These are phyloP conservation scores for Cerceris ruficornis DNA, from an alignment of 2,888 invertebrate species.

Conservation along the genomic window DNA sequence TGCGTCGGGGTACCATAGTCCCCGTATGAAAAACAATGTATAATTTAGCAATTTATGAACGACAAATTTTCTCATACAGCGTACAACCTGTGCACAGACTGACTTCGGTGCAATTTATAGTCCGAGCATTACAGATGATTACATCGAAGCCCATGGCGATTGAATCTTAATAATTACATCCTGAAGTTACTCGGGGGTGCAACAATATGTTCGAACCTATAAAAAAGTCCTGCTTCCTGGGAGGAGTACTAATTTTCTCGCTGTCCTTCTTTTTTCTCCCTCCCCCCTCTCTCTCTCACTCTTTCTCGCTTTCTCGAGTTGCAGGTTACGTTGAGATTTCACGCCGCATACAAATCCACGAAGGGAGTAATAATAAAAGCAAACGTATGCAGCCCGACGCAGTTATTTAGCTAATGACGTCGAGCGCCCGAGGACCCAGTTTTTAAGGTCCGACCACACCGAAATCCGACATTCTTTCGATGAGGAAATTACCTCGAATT, in stretches of 20 bases:
- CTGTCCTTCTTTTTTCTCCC: not conserved
- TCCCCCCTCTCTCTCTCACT: not conserved
- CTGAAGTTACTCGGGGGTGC: slow-evolving; percentile 9
- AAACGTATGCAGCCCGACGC: slow-evolving; percentile 40
- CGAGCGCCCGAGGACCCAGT: slow-evolving; percentile 12
- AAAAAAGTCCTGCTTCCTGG: slow-evolving; percentile 23
- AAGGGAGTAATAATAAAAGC: slow-evolving; percentile 51
- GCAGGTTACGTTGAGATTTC: slow-evolving; percentile 46
- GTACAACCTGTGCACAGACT: too few relatives aligned
- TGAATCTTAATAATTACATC: slow-evolving; percentile 37
- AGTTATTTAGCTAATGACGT: slow-evolving; percentile 64
- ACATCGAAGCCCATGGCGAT: slow-evolving; percentile 1
- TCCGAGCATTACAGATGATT: too few relatives aligned
- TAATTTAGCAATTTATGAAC: too few relatives aligned
- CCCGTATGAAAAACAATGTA: too few relatives aligned
- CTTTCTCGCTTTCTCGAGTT: not conserved
- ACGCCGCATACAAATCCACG: slow-evolving; percentile 46
- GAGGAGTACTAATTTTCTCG: slow-evolving; percentile 32
- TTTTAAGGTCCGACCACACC: slow-evolving; percentile 49
- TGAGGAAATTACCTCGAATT: not conserved
- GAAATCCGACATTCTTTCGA: not conserved
- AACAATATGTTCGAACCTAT: slow-evolving; percentile 20
- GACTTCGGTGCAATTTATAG: too few relatives aligned
- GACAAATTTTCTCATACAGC: too few relatives aligned
- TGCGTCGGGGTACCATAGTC: too few relatives aligned